phyloP scores from a whole-genome alignment of 2,797 vertebrate species.

The Pelodytes ibericus region DNA sequence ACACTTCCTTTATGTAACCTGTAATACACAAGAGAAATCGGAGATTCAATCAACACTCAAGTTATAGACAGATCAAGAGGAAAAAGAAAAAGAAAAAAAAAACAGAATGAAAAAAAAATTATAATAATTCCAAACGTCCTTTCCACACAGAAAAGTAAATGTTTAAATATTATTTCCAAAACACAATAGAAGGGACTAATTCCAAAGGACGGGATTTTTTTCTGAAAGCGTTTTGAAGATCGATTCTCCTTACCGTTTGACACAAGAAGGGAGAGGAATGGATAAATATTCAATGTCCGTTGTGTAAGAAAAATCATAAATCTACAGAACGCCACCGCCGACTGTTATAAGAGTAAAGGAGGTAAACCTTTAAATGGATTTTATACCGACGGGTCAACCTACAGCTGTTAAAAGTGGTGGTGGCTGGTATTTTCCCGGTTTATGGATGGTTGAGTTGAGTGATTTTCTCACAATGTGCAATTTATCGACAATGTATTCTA shows the following conservation, averaged over 20 bases:
- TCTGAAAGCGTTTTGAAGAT: no score
- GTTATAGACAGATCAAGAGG: no score
- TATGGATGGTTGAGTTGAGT: conserved; percentile 37
- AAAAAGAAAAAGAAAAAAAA: no score
- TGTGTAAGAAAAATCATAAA: not conserved
- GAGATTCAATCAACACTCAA: no score
- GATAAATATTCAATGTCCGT: not conserved
- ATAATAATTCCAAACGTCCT: no score
- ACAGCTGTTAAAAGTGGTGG: conserved; percentile 29
- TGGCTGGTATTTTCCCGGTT: conserved; percentile 21
- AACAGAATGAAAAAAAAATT: no score
- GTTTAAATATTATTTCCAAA: no score
- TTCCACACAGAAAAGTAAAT: no score
- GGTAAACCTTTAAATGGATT: conserved; percentile 22
- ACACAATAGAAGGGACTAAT: no score
- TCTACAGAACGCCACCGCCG: not conserved
- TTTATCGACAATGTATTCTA: conserved; percentile 24
- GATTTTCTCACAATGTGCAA: conserved; percentile 44
- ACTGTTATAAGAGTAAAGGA: not conserved
- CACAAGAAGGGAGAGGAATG: not conserved
- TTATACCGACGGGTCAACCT: conserved; percentile 31
- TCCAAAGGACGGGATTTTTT: no score
- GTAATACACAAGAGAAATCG: conserved; percentile 57
- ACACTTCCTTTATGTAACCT: conserved; percentile 89
- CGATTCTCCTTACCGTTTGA: not conserved